These are phyloP conservation scores for Sparus aurata DNA, from an alignment of 2,797 vertebrate genomes.

Conservation along the genomic window DNA sequence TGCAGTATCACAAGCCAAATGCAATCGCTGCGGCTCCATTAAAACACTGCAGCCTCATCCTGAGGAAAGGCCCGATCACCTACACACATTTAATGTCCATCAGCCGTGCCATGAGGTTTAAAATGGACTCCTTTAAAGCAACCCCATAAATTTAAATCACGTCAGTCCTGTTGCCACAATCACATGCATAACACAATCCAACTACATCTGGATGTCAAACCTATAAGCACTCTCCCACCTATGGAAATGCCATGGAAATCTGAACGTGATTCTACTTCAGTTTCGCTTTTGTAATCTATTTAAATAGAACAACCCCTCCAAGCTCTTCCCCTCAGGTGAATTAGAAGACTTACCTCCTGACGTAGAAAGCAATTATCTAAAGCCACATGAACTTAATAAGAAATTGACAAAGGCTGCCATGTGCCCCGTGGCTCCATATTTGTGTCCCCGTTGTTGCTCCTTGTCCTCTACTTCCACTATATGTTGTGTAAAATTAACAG, in stretches of 20 bases:
- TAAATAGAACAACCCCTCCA: constrained; percentile 13
- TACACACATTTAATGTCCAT: background rate
- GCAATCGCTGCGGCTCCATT: background rate
- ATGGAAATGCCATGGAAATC: constrained; percentile 12
- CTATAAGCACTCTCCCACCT: background rate
- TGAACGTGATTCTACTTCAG: constrained; percentile 6
- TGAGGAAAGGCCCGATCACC: background rate
- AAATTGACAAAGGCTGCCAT: constrained; percentile 26
- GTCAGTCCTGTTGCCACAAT: background rate
- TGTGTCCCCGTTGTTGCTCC: background rate
- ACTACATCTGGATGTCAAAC: constrained; percentile 32
- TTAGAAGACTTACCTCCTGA: constrained; percentile 38
- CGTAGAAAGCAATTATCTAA: constrained; percentile 69
- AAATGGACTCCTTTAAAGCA: background rate
- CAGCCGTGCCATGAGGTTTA: background rate
- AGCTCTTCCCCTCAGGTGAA: constrained; percentile 52
- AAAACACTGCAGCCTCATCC: background rate
- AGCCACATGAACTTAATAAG: constrained; percentile 68
- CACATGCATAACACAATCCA: constrained; percentile 3
- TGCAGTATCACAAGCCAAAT: background rate
- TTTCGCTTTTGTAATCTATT: constrained; percentile 22
- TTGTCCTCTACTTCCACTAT: background rate
- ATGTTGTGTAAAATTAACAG: constrained; percentile 22
- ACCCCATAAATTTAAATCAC: background rate
- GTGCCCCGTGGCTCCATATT: constrained; percentile 18